A percentile compares a stretch with the other conserved stretches of the same genome.
Conservation (phyloP, 2,888 invertebrate species). For the Opisthograptis luteolata region DNA sequence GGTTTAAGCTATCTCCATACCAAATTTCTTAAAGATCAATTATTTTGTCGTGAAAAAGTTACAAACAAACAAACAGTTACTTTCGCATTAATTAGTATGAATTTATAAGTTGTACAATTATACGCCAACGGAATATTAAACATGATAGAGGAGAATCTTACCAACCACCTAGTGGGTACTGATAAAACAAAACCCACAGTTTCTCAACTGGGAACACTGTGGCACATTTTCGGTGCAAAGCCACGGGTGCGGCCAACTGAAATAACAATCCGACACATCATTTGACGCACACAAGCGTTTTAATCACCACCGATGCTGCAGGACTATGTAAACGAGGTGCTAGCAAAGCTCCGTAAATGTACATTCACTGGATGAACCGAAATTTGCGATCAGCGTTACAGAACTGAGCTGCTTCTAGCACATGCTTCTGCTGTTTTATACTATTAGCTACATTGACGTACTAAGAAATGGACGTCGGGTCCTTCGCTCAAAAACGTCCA, state of each 20-base stretch:
- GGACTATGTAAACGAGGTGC: constrained; percentile 49
- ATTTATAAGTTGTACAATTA: too few relatives aligned
- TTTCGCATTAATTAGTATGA: too few relatives aligned
- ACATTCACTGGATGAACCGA: constrained; percentile 31
- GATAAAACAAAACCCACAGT: background rate
- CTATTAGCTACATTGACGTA: too few relatives aligned
- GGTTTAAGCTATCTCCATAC: too few relatives aligned
- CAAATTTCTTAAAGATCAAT: too few relatives aligned
- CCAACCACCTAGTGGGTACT: background rate
- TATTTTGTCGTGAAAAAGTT: too few relatives aligned
- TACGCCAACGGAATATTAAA: too few relatives aligned
- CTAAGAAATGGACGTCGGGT: too few relatives aligned
- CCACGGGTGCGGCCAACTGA: constrained; percentile 31
- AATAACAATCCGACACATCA: constrained; percentile 47
- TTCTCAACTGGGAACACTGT: constrained; percentile 7
- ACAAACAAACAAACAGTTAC: too few relatives aligned
- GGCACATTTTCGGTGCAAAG: constrained; percentile 11
- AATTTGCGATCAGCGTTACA: background rate
- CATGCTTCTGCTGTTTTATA: too few relatives aligned
- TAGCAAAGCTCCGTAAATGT: constrained; percentile 26
- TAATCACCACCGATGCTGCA: constrained; percentile 50
- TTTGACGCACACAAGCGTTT: constrained; percentile 53
- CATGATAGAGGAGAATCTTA: background rate
- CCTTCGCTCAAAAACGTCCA: too few relatives aligned
- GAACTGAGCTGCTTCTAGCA: too few relatives aligned